Evolutionary conservation across 2,888 invertebrate genomes (phyloP).

Genomic region (Dyspetes luteomarginatus): DNA sequence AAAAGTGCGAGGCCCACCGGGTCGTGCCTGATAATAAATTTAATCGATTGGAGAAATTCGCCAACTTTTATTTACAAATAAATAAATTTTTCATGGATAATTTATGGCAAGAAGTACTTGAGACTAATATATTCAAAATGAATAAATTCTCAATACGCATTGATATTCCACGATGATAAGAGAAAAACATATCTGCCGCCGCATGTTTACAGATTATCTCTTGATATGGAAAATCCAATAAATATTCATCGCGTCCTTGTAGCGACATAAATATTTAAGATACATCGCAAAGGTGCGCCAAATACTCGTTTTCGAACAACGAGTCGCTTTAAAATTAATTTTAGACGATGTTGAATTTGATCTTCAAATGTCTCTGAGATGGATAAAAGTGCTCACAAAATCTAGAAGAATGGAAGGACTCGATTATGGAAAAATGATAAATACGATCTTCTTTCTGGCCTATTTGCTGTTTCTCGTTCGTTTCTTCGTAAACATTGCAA

Average conservation of each 20-base stretch:
- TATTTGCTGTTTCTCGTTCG: background rate
- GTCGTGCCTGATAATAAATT: too few relatives aligned
- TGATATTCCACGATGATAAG: slow-evolving; percentile 46
- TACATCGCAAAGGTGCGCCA: background rate
- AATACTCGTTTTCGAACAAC: too few relatives aligned
- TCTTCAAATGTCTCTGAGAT: too few relatives aligned
- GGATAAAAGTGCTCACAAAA: too few relatives aligned
- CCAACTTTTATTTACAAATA: too few relatives aligned
- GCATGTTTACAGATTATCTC: slow-evolving; percentile 23
- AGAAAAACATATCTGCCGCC: background rate
- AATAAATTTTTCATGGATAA: slow-evolving; percentile 4
- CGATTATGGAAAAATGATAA: background rate
- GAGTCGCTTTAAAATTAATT: too few relatives aligned
- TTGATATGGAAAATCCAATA: slow-evolving; percentile 31
- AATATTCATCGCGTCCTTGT: slow-evolving; percentile 47
- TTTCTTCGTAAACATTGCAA: background rate
- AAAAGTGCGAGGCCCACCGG: too few relatives aligned
- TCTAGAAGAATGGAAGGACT: background rate
- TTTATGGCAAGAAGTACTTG: background rate
- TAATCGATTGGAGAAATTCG: too few relatives aligned
- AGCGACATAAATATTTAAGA: slow-evolving; percentile 53
- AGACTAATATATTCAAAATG: slow-evolving; percentile 12
- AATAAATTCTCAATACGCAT: slow-evolving; percentile 12
- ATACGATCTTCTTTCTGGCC: background rate
- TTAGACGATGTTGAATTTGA: too few relatives aligned